phyloP scores from a whole-genome alignment of 1,140 invertebrate species.

The Pollicipes pollicipes region DNA sequence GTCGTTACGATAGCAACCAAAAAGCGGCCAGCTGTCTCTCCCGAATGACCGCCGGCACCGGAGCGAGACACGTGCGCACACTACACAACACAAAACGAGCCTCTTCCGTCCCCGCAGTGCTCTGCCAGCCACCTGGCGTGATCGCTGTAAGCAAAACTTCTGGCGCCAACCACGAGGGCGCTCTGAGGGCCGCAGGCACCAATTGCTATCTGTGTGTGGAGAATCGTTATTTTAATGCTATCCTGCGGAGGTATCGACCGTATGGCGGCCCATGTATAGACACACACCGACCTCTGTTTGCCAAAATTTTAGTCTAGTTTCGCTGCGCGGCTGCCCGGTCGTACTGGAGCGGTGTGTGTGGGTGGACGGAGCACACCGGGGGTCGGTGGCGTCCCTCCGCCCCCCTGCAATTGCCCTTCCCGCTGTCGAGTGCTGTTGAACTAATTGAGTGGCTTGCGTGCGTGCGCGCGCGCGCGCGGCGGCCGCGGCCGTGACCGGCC shows the following conservation, averaged over 20 bases:
- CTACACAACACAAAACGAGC: not conserved
- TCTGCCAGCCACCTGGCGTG: not conserved
- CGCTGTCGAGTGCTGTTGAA: not conserved
- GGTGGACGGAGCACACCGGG: too few species aligned
- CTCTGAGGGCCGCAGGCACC: too few species aligned
- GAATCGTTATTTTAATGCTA: not conserved
- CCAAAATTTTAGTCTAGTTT: not conserved
- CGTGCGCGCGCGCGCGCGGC: not conserved
- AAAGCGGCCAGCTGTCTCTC: not conserved
- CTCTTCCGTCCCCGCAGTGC: not conserved
- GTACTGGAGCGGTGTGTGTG: not conserved
- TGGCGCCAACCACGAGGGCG: too few species aligned
- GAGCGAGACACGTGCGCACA: not conserved
- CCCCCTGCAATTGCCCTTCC: too few species aligned
- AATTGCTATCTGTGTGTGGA: not conserved
- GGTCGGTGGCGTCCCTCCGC: not conserved
- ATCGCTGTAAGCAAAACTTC: not conserved
- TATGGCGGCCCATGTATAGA: not conserved
- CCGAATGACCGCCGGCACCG: not conserved
- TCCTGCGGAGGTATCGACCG: not conserved
- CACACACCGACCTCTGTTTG: not conserved
- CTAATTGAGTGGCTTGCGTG: not conserved
- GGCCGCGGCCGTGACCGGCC: too few species aligned
- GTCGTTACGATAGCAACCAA: not conserved
- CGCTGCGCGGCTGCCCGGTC: not conserved